These are phyloP conservation scores for Elephantulus edwardii DNA, from an alignment of 2,113 vertebrate genomes.

Conservation along the genomic window DNA sequence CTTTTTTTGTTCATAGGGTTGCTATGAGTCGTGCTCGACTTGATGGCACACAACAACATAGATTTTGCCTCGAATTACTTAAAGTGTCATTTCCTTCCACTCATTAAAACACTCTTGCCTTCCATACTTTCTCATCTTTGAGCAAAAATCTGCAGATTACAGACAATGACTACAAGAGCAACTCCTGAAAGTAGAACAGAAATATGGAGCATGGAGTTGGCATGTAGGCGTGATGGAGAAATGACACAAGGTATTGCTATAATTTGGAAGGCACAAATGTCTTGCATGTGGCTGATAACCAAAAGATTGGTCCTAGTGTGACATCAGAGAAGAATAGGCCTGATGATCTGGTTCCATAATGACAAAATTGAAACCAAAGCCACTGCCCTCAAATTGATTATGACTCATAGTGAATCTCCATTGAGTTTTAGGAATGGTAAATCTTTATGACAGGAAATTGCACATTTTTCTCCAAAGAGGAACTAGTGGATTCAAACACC, in stretches of 20 bases:
- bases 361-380: neutral
- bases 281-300: neutral
- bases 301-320: neutral
- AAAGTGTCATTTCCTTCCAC: neutral
- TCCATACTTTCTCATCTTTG: neutral
- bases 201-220: neutral
- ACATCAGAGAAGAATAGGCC: neutral
- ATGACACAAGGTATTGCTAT: neutral
- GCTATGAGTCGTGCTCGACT: too few relatives aligned
- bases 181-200: neutral
- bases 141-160: neutral
- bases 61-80: neutral
- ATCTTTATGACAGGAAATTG: too few relatives aligned
- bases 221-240: neutral
- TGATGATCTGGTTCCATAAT: neutral
- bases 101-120: neutral
- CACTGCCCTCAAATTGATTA: neutral
- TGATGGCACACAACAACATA: too few relatives aligned
- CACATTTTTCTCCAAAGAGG: too few relatives aligned
- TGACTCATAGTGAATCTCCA: neutral
- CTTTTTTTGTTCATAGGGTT: too few relatives aligned
- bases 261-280: neutral
- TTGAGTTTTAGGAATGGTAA: too few relatives aligned
- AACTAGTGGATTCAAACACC: too few relatives aligned
- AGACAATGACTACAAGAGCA: neutral